Percentiles rank a stretch among this genome's conserved stretches.
Evolutionary conservation across 2,888 invertebrate genomes (phyloP).

Genomic region (Eupithecia subfuscata): DNA sequence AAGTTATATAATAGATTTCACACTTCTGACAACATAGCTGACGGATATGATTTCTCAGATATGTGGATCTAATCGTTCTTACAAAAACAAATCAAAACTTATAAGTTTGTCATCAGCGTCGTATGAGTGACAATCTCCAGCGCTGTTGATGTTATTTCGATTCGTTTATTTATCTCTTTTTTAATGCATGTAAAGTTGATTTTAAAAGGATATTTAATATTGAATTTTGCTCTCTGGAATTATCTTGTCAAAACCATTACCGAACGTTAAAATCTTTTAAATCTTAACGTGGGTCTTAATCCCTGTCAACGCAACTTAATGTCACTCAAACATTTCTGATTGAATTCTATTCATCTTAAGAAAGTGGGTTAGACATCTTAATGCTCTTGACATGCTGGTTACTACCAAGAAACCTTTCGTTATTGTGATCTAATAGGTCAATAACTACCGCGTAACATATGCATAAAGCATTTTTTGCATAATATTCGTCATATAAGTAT

Average conservation of each 20-base stretch:
- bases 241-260: slow-evolving; percentile 18
- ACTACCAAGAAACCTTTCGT: slow-evolving; percentile 14
- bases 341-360: slow-evolving; percentile 38
- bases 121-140: background rate
- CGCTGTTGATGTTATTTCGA: background rate
- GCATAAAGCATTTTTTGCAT: background rate
- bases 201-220: background rate
- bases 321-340: slow-evolving; percentile 31
- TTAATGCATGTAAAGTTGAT: background rate
- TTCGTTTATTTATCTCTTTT: background rate
- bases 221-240: background rate
- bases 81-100: background rate
- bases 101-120: background rate
- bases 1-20: background rate
- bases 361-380: slow-evolving; percentile 37
- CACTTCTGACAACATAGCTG: background rate
- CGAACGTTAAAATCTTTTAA: slow-evolving; percentile 22
- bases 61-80: background rate
- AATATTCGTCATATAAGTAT: too few relatives aligned
- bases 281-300: slow-evolving; percentile 17
- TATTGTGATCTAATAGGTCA: slow-evolving; percentile 34
- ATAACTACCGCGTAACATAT: slow-evolving; percentile 6
- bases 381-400: slow-evolving; percentile 39
- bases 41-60: background rate
- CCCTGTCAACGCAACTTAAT: slow-evolving; percentile 27